Conservation (phyloP, 2,797 vertebrate genomes). For the Todus mexicanus region DNA sequence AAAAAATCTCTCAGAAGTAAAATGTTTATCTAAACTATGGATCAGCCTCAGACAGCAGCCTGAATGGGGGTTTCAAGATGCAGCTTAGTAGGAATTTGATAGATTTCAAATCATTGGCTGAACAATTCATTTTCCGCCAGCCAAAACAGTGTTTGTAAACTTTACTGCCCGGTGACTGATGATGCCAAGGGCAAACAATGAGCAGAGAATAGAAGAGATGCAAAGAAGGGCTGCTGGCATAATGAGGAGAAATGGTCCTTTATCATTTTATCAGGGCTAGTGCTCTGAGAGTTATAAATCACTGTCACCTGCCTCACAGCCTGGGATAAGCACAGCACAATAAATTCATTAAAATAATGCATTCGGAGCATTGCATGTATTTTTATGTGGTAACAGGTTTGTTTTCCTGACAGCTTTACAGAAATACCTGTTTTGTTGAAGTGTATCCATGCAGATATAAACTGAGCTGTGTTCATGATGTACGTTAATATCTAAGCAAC, state of each 20-base stretch:
- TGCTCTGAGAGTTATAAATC: slow-evolving; percentile 36
- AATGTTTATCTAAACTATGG: slow-evolving; percentile 13
- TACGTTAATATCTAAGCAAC: neutral
- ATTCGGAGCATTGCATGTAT: neutral
- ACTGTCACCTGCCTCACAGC: slow-evolving; percentile 8
- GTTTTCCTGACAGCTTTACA: slow-evolving; percentile 5
- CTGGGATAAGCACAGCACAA: neutral
- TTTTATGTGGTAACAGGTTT: slow-evolving; percentile 15
- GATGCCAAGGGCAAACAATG: slow-evolving; percentile 58
- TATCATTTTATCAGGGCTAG: slow-evolving; percentile 38
- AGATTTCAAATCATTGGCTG: slow-evolving; percentile 40
- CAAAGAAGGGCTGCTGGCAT: slow-evolving; percentile 35
- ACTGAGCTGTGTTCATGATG: neutral
- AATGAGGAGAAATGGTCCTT: slow-evolving; percentile 20
- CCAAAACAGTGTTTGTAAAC: slow-evolving; percentile 59
- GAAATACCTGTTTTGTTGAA: neutral
- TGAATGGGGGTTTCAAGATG: slow-evolving; percentile 4
- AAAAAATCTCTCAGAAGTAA: slow-evolving; percentile 21
- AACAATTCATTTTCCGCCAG: slow-evolving; percentile 33
- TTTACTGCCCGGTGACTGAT: slow-evolving; percentile 53
- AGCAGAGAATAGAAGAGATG: slow-evolving; percentile 38
- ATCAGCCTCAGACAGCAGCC: neutral
- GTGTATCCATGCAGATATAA: neutral
- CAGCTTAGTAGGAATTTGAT: slow-evolving; percentile 44
- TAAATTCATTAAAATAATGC: slow-evolving; percentile 45